These are phyloP conservation scores for Drymonia ruficornis DNA, from an alignment of 2,888 invertebrate genomes.

Conservation along the genomic window DNA sequence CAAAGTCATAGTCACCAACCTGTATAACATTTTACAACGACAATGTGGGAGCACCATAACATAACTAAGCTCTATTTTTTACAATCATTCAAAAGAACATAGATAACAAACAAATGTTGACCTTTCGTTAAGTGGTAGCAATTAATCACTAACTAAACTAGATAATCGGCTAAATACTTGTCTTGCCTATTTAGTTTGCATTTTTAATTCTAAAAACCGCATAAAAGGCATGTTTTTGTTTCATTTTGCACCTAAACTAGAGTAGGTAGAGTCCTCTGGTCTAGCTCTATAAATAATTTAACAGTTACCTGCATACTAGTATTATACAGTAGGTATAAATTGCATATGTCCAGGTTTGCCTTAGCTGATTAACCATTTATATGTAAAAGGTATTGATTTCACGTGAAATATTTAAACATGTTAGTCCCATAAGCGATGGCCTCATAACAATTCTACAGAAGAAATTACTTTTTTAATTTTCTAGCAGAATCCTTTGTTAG, in stretches of 20 bases:
- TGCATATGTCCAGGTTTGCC: conserved; percentile 28
- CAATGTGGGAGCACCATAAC: too few species aligned
- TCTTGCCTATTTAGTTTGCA: conserved; percentile 31
- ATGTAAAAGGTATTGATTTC: conserved; percentile 28
- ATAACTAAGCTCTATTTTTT: too few species aligned
- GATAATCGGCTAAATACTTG: conserved; percentile 24
- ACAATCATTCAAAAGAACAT: too few species aligned
- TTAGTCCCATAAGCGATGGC: too few species aligned
- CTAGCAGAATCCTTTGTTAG: too few species aligned
- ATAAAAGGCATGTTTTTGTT: not conserved
- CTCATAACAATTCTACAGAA: too few species aligned
- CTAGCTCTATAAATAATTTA: conserved; percentile 33
- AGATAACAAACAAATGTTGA: conserved; percentile 8
- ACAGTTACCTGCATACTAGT: conserved; percentile 19
- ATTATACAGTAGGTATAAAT: conserved; percentile 33
- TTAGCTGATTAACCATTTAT: conserved; percentile 16
- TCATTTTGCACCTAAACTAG: conserved; percentile 11
- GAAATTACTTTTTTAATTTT: too few species aligned
- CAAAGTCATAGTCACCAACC: too few species aligned
- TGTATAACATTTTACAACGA: too few species aligned
- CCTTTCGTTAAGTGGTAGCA: conserved; percentile 31
- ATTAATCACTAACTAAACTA: conserved; percentile 19
- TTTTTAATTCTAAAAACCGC: conserved; percentile 13
- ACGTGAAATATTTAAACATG: not conserved
- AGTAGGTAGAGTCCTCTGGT: conserved; percentile 10